Conservation (phyloP, 2,888 invertebrate genomes). For the Pimpla rufipes region DNA sequence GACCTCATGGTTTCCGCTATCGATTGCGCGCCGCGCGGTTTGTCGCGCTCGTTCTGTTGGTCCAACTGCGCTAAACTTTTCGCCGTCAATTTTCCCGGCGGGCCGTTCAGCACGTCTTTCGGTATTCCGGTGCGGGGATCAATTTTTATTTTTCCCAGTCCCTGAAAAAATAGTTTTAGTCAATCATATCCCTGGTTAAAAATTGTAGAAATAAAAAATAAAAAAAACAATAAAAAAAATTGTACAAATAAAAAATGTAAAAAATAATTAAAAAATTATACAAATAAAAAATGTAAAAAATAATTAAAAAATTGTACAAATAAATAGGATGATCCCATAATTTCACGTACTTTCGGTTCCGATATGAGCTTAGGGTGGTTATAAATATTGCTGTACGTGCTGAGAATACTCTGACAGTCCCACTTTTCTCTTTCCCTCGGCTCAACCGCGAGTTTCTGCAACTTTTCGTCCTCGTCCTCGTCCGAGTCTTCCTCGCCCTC, state of each 20-base stretch:
- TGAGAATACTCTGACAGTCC: conserved; percentile 97
- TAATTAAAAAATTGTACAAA: not conserved
- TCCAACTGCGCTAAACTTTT: conserved; percentile 90
- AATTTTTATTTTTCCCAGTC: conserved; percentile 89
- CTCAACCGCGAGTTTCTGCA: conserved; percentile 88
- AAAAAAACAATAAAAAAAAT: not conserved
- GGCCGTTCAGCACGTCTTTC: conserved; percentile 88
- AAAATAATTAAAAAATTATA: not conserved
- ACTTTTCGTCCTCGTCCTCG: conserved; percentile 86
- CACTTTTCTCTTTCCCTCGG: conserved; percentile 90
- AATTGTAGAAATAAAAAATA: too few species aligned
- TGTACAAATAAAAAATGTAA: not conserved
- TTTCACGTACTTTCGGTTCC: conserved; percentile 88
- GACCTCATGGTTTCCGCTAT: conserved; percentile 89
- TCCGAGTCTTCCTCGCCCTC: conserved; percentile 74
- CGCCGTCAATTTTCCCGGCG: conserved; percentile 88
- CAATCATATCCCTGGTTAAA: too few species aligned
- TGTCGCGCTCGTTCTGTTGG: conserved; percentile 82
- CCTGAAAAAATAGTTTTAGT: conserved; percentile 81
- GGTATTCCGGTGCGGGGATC: conserved; percentile 92
- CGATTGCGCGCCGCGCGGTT: conserved; percentile 86
- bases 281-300: not conserved
- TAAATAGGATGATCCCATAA: not conserved
- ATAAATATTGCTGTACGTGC: conserved; percentile 95
- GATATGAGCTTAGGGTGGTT: conserved; percentile 96